Percentiles rank a stretch among this genome's conserved stretches.
These are phyloP conservation scores for Pegoplata infirma DNA, from an alignment of 2,888 invertebrate genomes.

Conservation along the genomic window DNA sequence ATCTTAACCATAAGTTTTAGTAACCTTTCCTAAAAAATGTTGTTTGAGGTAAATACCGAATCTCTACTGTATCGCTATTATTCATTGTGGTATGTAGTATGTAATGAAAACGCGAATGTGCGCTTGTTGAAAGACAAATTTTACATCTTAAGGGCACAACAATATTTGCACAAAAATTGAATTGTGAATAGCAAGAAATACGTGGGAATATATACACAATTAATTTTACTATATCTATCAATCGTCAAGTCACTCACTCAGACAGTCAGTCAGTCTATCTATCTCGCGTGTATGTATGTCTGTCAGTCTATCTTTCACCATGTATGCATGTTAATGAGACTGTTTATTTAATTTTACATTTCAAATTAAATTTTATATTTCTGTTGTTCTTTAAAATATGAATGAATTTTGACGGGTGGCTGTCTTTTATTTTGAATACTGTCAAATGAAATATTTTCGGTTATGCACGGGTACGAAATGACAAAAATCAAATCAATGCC, in stretches of 20 bases:
- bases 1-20: no score
- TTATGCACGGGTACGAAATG: background rate
- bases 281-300: no score
- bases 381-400: constrained; percentile 4
- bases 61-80: no score
- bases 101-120: background rate
- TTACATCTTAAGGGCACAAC: background rate
- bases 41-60: no score
- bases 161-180: background rate
- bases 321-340: constrained; percentile 14
- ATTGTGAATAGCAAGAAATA: no score
- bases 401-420: constrained; percentile 24
- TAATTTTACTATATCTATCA: no score
- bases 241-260: no score
- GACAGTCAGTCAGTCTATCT: no score
- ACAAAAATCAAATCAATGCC: constrained; percentile 55
- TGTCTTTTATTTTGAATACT: background rate
- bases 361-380: constrained; percentile 16
- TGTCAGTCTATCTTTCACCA: background rate
- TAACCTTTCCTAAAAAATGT: no score
- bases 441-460: background rate
- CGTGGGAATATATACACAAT: no score
- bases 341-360: constrained; percentile 41
- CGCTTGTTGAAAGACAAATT: background rate
- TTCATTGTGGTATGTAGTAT: no score